Percentiles rank a stretch among this genome's conserved stretches.
These are phyloP conservation scores for Tanytarsus gracilentus DNA, from an alignment of 2,888 invertebrate genomes.

Conservation along the genomic window DNA sequence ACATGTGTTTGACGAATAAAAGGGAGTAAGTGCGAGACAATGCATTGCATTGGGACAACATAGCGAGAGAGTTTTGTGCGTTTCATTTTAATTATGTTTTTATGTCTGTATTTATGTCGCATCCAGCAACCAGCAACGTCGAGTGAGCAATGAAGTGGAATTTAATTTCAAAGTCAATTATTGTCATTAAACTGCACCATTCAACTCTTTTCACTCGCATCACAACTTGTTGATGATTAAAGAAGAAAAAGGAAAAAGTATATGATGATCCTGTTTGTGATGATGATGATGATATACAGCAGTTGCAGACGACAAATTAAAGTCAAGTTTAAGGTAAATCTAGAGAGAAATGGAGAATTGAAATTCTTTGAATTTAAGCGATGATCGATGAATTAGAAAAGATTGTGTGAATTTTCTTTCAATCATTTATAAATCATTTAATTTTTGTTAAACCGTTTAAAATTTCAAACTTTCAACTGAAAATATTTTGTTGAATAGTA, in stretches of 20 bases:
- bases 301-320: background rate
- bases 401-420: no score
- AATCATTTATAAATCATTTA: no score
- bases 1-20: conserved; percentile 23
- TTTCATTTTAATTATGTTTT: conserved; percentile 11
- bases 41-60: conserved; percentile 5
- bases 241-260: background rate
- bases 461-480: no score
- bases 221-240: background rate
- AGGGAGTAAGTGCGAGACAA: background rate
- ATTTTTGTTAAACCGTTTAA: no score
- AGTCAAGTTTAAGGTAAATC: background rate
- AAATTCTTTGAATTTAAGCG: no score
- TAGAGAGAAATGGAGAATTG: no score
- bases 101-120: conserved; percentile 2
- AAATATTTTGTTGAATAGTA: no score
- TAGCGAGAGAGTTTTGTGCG: background rate
- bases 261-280: no score
- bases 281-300: background rate
- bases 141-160: conserved; percentile 11
- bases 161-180: conserved; percentile 19
- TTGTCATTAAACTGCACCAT: conserved; percentile 13
- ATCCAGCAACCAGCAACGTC: background rate
- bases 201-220: background rate
- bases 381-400: no score